phyloP scores from a whole-genome alignment of 2,888 invertebrate genomes.

The Leptarthrus brevirostris region DNA sequence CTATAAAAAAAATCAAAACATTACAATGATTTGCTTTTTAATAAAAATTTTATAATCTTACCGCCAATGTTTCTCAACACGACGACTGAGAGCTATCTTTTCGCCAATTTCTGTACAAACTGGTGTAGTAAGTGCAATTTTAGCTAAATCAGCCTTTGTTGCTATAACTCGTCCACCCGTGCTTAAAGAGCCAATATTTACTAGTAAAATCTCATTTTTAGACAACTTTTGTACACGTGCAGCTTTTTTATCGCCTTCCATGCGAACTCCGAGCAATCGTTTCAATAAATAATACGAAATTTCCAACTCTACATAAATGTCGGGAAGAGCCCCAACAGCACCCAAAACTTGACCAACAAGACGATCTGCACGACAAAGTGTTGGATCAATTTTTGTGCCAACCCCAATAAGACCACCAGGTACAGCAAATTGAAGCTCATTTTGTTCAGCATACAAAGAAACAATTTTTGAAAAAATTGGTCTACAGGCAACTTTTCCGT shows the following conservation, averaged over 20 bases:
- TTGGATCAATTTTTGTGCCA: constrained; percentile 99
- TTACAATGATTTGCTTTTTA: too few species aligned
- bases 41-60: constrained; percentile 64
- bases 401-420: constrained; percentile 99
- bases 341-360: constrained; percentile 98
- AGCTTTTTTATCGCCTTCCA: constrained; percentile 98
- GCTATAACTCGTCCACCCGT: constrained; percentile 97
- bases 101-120: constrained; percentile 99
- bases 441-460: constrained; percentile 97
- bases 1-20: constrained; percentile 69
- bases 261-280: constrained; percentile 95
- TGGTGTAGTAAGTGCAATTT: constrained; percentile 95
- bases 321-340: constrained; percentile 95
- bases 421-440: constrained; percentile 97
- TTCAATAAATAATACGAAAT: constrained; percentile 97
- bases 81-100: constrained; percentile 98
- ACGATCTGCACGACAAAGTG: constrained; percentile 97
- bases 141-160: constrained; percentile 95
- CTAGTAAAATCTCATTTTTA: constrained; percentile 91
- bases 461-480: constrained; percentile 98
- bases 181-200: constrained; percentile 98
- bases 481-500: constrained; percentile 94
- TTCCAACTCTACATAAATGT: constrained; percentile 97
- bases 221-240: constrained; percentile 96
- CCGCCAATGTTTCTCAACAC: constrained; percentile 99